Evolutionary conservation across 37 sponge, comb jelly and placozoan species (phyloP), one percentile per base, ranked within the genome.

Genomic region (Bolinopsis microptera): DNA sequence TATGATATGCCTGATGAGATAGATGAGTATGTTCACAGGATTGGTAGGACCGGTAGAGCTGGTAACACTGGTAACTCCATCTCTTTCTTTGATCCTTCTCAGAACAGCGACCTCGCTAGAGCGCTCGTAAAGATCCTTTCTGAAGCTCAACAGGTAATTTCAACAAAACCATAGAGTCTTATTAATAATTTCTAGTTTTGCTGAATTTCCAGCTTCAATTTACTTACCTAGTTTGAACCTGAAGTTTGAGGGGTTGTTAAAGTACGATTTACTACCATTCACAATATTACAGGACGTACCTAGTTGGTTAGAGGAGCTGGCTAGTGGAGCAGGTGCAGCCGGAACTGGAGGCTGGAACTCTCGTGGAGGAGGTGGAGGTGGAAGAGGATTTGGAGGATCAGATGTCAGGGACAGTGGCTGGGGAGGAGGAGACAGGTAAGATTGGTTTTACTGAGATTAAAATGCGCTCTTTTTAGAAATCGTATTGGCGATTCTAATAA

Each of bases 1-100:
- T 98, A 95, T 39, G 98, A 98, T 77, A 76, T 98, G 41, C 98
- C 98, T 27, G 69, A 69, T 30, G 82, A 80, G 82, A 96, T 97
- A 68, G 96, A 95, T 70, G 97, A 98, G 94, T 98, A 98, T 72
- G 98, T 98, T 9, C 98, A 98, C 72, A 95, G 98, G 23, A 97
- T 98, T 32, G 98, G 98, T 1, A 93, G 98, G 8, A 98, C 98
- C 0, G 98, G 98, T 16, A 95, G 98, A 41, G 95, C 97, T 8
- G 98, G 98, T 24, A 95, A 97, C 93, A 80, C 95, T 26, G 98
- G 98, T 0, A 74, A 94, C 69, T 96, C 97, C 37, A 98, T 97
- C 39, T 96, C 96, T 61, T 98, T 98, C 95, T 98, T 97, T 92
- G 95, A 97, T 33, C 39, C 86, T 16, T 94, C 90, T 34, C 94